Evolutionary conservation across 1,140 invertebrate genomes (phyloP), one percentile per base, ranked within the genome.

Genomic region (Apocrypta bakeri): DNA sequence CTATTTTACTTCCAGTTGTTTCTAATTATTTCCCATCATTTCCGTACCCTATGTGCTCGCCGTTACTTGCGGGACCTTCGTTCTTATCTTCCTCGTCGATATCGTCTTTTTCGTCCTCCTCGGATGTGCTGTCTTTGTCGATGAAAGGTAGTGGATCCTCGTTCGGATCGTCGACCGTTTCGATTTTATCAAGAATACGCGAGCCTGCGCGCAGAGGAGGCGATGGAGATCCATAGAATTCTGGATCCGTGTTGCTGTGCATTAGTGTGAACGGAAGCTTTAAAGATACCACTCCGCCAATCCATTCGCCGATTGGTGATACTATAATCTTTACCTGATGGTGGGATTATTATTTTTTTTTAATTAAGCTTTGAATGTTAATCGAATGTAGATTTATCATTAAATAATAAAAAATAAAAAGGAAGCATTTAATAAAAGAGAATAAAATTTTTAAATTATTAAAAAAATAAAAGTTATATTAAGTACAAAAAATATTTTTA

Each of bases 261-360:
- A 94, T 94, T 4, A 97, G 90, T 0, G 94, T 95, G 88, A 97
- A 97, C 0, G 96, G 96, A 33, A 97, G 88, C 89, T 97, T 97
- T 0, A 97, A 90, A 2, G 95, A 95, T 14, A 97, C 90, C 73
- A 96, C 95, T 0, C 96, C 96, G 0, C 96, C 96, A 93, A 97
- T 96, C 84, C 81, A 84, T 33, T 88, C 96, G 0, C 96, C 96
- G 93, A 97, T 96, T 2, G 95, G 93, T 63, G 96, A 96, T 1
- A 96, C 92, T 4, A 95, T 91, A 0, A 97, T 90, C 91, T 97
- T 97, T 0, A 97, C 90, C 92, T 93, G 77, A 6, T 79, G 85
- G 40, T 33, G 14, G 68, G 69, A 77, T 25, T 61, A 69, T 73
- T 73, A 40, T 69, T 71, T 71, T 56, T 71, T 56, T 8, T 69